Evolutionary conservation across 2,113 vertebrate genomes (phyloP).

Genomic region (Malaclemys terrapin): DNA sequence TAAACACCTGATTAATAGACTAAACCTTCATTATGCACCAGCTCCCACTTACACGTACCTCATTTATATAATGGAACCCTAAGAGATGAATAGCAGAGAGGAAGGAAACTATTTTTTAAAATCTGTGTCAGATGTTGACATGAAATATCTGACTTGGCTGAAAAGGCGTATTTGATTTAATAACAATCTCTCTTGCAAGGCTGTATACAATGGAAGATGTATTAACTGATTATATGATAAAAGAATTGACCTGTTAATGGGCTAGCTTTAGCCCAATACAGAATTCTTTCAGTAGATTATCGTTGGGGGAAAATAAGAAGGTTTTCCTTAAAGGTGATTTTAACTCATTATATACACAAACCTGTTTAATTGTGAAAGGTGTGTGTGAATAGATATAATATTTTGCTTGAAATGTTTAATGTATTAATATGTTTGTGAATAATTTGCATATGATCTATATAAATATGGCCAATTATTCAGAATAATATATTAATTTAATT

Average conservation of each 20-base stretch:
- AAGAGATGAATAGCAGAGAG: not conserved
- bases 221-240: not conserved
- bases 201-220: not conserved
- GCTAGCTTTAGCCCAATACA: accelerated
- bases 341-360: not conserved
- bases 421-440: not conserved
- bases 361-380: not conserved
- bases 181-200: not conserved
- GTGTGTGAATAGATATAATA: not conserved
- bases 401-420: not conserved
- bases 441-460: accelerated
- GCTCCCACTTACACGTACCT: not conserved
- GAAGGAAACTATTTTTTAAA: accelerated
- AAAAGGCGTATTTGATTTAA: conserved; percentile 1
- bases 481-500: not conserved
- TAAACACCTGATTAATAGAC: not conserved
- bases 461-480: accelerated
- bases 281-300: accelerated
- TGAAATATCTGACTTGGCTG: not conserved
- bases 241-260: not conserved
- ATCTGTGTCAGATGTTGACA: not conserved
- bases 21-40: accelerated
- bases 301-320: not conserved
- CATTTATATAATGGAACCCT: accelerated
- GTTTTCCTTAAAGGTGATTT: not conserved